Conservation (phyloP, 2,888 invertebrate genomes). For the Dasysyrphus tricinctus region DNA sequence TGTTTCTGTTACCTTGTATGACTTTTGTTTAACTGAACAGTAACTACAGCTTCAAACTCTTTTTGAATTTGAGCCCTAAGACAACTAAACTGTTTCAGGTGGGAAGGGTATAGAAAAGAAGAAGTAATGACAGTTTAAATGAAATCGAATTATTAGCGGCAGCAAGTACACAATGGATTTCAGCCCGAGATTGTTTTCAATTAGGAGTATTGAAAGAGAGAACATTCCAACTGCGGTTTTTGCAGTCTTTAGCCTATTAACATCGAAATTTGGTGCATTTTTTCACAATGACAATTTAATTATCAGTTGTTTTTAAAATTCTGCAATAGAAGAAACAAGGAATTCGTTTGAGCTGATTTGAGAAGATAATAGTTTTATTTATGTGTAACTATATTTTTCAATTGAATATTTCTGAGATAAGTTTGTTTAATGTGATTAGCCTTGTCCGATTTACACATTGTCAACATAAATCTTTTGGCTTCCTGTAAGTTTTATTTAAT, state of each 20-base stretch:
- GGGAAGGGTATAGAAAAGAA: slow-evolving; percentile 19
- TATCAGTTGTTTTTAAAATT: slow-evolving; percentile 6
- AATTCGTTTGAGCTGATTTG: neutral
- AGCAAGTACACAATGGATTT: slow-evolving; percentile 18
- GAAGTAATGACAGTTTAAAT: slow-evolving; percentile 62
- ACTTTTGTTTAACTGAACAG: slow-evolving; percentile 39
- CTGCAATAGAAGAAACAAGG: neutral
- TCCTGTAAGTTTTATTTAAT: no score
- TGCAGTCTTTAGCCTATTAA: slow-evolving; percentile 13
- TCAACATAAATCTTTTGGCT: no score
- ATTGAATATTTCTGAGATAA: no score
- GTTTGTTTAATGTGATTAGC: no score
- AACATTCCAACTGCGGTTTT: slow-evolving; percentile 22
- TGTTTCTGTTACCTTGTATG: slow-evolving; percentile 33
- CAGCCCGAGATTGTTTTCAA: slow-evolving; percentile 26
- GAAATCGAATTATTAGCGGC: slow-evolving; percentile 42
- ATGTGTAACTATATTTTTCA: no score
- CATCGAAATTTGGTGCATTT: slow-evolving; percentile 13
- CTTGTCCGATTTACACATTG: no score
- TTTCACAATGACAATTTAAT: slow-evolving; percentile 51
- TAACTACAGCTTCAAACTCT: slow-evolving; percentile 30
- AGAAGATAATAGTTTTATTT: no score
- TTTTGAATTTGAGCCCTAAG: slow-evolving; percentile 44
- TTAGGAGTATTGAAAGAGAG: slow-evolving; percentile 31
- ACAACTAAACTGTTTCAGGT: slow-evolving; percentile 42